Conservation (phyloP, 1,140 invertebrate species). For the Brachionus koreanus region DNA sequence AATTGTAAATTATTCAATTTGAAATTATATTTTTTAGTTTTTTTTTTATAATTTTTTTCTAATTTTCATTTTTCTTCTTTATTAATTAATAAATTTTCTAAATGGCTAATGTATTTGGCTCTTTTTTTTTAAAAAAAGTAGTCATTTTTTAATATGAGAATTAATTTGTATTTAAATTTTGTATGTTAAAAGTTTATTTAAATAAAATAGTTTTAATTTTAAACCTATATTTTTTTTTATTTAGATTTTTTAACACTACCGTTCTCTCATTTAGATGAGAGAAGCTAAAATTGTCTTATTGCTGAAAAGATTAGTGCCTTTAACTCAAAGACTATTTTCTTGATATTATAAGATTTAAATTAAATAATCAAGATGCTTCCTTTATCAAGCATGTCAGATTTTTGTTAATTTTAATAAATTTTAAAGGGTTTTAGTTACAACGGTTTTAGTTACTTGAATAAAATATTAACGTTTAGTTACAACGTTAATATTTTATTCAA, state of each 20-base stretch:
- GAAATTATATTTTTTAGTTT: background rate
- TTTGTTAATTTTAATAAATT: too few species aligned
- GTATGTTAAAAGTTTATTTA: background rate
- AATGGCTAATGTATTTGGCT: background rate
- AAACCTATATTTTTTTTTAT: background rate
- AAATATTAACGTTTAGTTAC: too few species aligned
- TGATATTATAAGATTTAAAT: too few species aligned
- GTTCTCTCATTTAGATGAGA: background rate
- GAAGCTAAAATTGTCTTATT: too few species aligned
- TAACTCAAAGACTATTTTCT: too few species aligned
- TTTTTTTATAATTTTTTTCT: background rate
- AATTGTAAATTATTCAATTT: background rate
- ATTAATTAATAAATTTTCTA: background rate
- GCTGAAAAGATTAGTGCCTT: too few species aligned
- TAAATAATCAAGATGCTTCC: too few species aligned
- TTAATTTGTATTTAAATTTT: background rate
- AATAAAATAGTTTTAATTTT: background rate
- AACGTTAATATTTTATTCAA: too few species aligned
- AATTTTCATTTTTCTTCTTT: background rate
- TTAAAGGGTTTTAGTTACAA: too few species aligned
- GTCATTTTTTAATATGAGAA: background rate
- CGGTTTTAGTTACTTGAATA: too few species aligned
- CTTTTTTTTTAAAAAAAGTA: background rate
- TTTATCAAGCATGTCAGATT: too few species aligned
- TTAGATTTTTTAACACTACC: background rate